These are phyloP conservation scores for Hesperophylax magnus DNA, from an alignment of 1,140 invertebrate species.

Conservation along the genomic window DNA sequence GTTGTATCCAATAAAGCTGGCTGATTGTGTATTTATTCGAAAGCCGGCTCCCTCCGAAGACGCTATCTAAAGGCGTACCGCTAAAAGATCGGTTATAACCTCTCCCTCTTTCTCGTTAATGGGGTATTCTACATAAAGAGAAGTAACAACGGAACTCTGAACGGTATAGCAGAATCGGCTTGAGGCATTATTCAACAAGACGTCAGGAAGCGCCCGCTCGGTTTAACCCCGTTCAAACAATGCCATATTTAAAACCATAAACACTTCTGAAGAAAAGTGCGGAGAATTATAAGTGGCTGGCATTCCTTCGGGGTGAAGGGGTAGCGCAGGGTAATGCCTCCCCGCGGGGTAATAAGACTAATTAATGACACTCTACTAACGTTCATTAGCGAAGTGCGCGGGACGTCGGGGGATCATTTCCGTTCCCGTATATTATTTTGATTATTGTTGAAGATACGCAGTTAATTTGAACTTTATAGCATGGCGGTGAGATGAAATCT, in stretches of 20 bases:
- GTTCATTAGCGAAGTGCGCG: conserved; percentile 55
- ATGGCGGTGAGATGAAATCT: conserved; percentile 33
- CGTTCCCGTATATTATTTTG: conserved; percentile 56
- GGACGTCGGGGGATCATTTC: conserved; percentile 35
- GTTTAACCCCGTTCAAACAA: conserved; percentile 55
- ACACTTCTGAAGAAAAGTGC: conserved; percentile 56
- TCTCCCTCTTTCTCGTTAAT: too few relatives aligned
- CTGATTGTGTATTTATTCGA: conserved; percentile 28
- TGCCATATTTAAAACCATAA: conserved; percentile 58
- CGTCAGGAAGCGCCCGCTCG: conserved; percentile 45
- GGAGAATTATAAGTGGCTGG: conserved; percentile 56
- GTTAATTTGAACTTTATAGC: conserved; percentile 29
- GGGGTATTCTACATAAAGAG: too few relatives aligned
- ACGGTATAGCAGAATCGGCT: neutral
- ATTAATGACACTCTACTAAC: conserved; percentile 58
- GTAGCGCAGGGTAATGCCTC: conserved; percentile 53
- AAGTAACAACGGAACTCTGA: too few relatives aligned
- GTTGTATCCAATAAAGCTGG: neutral
- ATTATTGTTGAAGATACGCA: conserved; percentile 46
- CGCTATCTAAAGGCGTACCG: neutral
- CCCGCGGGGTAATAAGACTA: conserved; percentile 56
- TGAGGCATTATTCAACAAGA: conserved; percentile 49
- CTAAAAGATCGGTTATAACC: neutral
- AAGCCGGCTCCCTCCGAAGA: conserved; percentile 8
- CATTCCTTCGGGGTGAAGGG: conserved; percentile 48